Evolutionary conservation across 2,888 invertebrate species (phyloP).

Genomic region (Cosmia trapezina): DNA sequence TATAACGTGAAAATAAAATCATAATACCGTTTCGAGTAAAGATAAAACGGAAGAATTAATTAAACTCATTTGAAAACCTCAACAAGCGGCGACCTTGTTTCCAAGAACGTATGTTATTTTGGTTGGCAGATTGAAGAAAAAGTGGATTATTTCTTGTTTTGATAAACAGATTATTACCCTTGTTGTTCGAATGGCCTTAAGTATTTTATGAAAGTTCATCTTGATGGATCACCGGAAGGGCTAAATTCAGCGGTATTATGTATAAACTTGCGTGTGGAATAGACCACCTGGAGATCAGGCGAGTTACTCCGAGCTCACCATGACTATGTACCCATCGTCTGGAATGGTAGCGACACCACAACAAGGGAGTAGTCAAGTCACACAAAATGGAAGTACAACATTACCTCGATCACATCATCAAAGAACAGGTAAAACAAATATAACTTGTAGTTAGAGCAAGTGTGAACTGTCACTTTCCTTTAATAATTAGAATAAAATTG

Average conservation of each 20-base stretch:
- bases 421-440: constrained; percentile 80
- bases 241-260: constrained; percentile 82
- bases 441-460: not conserved
- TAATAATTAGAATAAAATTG: not conserved
- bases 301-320: constrained; percentile 77
- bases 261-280: constrained; percentile 83
- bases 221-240: constrained; percentile 70
- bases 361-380: constrained; percentile 84
- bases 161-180: constrained; percentile 61
- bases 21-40: constrained; percentile 52
- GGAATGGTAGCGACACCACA: constrained; percentile 87
- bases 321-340: constrained; percentile 86
- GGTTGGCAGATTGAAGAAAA: constrained; percentile 76
- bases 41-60: constrained; percentile 61
- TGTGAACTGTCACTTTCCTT: constrained; percentile 33
- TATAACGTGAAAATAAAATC: constrained; percentile 63
- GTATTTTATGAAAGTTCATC: constrained; percentile 37
- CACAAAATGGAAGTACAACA: constrained; percentile 87
- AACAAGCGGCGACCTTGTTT: constrained; percentile 82
- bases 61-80: constrained; percentile 60
- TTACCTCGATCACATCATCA: constrained; percentile 88
- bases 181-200: constrained; percentile 33
- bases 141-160: constrained; percentile 69
- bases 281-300: constrained; percentile 86
- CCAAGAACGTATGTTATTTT: constrained; percentile 79